Evolutionary conservation across 2,113 vertebrate species (phyloP), one percentile per base, ranked within the genome.

Genomic region (Tenebrosternarchus preto): DNA sequence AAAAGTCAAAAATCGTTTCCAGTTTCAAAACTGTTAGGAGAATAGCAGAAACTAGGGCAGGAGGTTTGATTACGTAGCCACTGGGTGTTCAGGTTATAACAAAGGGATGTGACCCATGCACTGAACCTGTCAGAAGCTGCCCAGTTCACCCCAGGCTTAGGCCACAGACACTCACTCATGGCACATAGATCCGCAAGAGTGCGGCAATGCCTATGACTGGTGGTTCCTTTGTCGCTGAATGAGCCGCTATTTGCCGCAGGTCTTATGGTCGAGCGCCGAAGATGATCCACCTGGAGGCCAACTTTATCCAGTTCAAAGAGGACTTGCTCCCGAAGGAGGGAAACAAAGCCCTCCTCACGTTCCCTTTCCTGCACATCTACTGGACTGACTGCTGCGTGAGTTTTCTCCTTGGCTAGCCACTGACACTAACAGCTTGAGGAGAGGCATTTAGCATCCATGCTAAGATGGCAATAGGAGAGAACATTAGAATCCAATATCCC

Each of bases 271-370:
- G 98, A 11, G 95, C 97, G 80, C 97, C 97, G 0, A 99, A 98
- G 92, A 99, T 98, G 97, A 99, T 99, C 88, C 96, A 99, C 86
- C 93, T 99, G n/a, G 98, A 99, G 87, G 98, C 98, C 71, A 99
- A 97, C 89, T 99, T 99, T 82, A 96, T 99, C 80, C 97, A 97
- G 83, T 99, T 98, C 89, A 99, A 99, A 90, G 98, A 99, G 89
- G 97, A 99, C 57, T 93, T 99, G 19, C 92, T 99, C 78, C 97
- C 98, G 31, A 99, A 96, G 89, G 97, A 99, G 53, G 96, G 97
- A 25, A 98, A 98, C 93, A 97, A 96, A 84, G 97, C 98, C 1
- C 95, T 99, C 59, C 92, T 99, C 75, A 99, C 98, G 12, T 99
- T 99, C 90, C 98, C 98, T 16, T 99, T 99, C 84, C 96, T 99